phyloP scores from a whole-genome alignment of 1,140 invertebrate species.

The Andricus grossulariae region DNA sequence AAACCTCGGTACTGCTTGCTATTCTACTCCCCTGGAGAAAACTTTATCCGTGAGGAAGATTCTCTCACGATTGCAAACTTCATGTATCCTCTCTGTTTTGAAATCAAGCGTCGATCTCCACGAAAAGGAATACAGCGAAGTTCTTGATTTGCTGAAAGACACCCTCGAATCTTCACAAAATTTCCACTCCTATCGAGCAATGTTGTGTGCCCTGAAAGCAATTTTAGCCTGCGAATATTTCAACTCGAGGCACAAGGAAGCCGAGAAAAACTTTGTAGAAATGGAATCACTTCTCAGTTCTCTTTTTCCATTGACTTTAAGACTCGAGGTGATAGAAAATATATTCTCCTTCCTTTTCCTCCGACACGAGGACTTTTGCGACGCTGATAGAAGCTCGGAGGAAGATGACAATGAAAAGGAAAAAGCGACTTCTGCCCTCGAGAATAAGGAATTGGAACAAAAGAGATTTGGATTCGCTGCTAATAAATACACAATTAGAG shows the following conservation, averaged over 20 bases:
- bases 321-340: slow-evolving; percentile 63
- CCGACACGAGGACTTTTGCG: slow-evolving; percentile 59
- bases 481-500: slow-evolving; percentile 63
- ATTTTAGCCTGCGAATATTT: slow-evolving; percentile 59
- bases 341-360: slow-evolving; percentile 69
- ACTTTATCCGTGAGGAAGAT: slow-evolving; percentile 55
- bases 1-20: not conserved
- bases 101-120: slow-evolving; percentile 62
- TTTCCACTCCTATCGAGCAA: slow-evolving; percentile 59
- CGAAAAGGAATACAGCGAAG: slow-evolving; percentile 52
- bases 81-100: slow-evolving; percentile 55
- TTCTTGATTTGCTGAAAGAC: slow-evolving; percentile 55
- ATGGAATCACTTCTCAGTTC: slow-evolving; percentile 53
- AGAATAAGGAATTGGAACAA: slow-evolving; percentile 36
- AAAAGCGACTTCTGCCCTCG: slow-evolving; percentile 32
- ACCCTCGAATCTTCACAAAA: slow-evolving; percentile 42
- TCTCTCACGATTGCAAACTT: slow-evolving; percentile 53
- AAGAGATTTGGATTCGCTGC: slow-evolving; percentile 58
- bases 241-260: slow-evolving; percentile 42
- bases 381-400: slow-evolving; percentile 43
- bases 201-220: slow-evolving; percentile 60
- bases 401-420: slow-evolving; percentile 51
- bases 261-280: slow-evolving; percentile 46
- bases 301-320: slow-evolving; percentile 53
- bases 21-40: slow-evolving; percentile 25